These are phyloP conservation scores for Tragopan temminckii DNA, from an alignment of 2,797 vertebrate species.

Conservation along the genomic window DNA sequence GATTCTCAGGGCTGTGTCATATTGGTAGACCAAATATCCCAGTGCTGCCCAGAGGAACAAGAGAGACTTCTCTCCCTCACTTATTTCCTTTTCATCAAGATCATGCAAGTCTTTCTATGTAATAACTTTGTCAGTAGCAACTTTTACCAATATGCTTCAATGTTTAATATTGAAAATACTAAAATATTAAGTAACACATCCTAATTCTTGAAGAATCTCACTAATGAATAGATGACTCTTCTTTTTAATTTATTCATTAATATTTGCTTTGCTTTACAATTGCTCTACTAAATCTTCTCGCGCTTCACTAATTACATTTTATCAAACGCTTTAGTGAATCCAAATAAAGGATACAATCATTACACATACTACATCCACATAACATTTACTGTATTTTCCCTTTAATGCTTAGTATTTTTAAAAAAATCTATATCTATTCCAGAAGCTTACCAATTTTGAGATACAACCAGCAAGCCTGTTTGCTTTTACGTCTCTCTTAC, in stretches of 20 bases:
- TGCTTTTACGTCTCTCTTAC: neutral
- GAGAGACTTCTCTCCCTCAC: neutral
- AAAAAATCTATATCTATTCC: neutral
- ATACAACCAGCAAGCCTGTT: neutral
- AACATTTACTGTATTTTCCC: neutral
- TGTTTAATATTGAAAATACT: neutral
- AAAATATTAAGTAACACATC: neutral
- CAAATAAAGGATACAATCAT: neutral
- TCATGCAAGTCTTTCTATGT: neutral
- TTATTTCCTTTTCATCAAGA: neutral
- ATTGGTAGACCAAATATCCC: neutral
- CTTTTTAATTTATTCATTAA: neutral
- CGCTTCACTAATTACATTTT: neutral
- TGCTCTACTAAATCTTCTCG: neutral
- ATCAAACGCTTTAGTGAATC: neutral
- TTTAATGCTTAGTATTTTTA: neutral
- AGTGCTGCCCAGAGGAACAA: neutral
- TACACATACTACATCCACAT: neutral
- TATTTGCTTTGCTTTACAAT: neutral
- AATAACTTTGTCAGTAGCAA: neutral
- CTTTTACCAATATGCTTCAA: neutral
- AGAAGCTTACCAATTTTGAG: neutral
- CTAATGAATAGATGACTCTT: neutral
- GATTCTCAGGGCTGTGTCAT: neutral
- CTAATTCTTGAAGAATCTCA: neutral